Evolutionary conservation across 2,888 invertebrate species (phyloP), one percentile per base, ranked within the genome.

Genomic region (Suillia variegata): DNA sequence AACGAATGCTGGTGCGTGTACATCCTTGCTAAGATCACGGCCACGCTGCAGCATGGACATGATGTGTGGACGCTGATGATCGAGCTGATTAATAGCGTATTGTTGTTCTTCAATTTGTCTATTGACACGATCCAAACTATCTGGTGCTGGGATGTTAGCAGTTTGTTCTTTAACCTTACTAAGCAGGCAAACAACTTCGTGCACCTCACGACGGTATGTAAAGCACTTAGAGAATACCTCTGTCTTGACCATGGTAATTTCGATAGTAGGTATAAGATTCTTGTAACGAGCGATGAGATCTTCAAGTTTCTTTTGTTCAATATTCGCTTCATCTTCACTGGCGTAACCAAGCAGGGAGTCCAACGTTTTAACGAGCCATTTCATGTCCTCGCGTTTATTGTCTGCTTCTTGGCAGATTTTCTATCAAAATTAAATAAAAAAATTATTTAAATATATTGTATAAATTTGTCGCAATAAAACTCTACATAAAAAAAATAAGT

Each of bases 181-280:
- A 48, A 96, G 81, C 66, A 93, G 84, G 59, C 89, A 89, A 58
- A 92, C 90, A 31, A 94, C 91, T 84, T 94, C 93, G 63, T 90
- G 90, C 0, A 96, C 92, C 80, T 94, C 94, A 69, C 94, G 89
- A 45, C 93, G 87, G 80, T 95, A 97, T 1, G 93, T 92, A 78
- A 95, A 96, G 78, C 96, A 96, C 80, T 94, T 91, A 2, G 95
- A 92, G 74, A 94, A 91, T 0, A 95, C 91, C 72, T 96, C 94
- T 0, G 96, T 95, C 82, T 93, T 93, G 10, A 94, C 92, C 88
- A 95, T 93, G 0, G 95, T 94, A 56, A 95, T 89, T 82, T 96
- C 96, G 68, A 96, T 91, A 1, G 92, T 92, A 1, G 96, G 96
- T 71, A 96, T 92, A 12, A 97, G 84, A 74, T 93, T 93, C 79